Evolutionary conservation across 2,888 invertebrate genomes (phyloP).

Genomic region (Chrysodeixis includens): DNA sequence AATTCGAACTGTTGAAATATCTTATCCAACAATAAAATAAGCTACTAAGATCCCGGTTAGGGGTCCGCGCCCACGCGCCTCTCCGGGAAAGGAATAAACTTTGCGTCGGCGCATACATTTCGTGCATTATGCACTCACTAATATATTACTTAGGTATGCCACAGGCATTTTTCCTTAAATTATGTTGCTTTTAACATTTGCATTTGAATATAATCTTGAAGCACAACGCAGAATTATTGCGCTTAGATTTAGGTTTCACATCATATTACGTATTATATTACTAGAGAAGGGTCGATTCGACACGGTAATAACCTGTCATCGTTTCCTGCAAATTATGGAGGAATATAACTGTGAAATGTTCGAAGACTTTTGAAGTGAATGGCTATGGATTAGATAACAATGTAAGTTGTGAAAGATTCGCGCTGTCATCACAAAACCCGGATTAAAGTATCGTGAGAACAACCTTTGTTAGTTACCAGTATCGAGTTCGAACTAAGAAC

Average conservation of each 20-base stretch:
- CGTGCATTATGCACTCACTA: slow-evolving; percentile 69
- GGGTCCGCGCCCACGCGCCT: slow-evolving; percentile 74
- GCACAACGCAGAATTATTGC: slow-evolving; percentile 51
- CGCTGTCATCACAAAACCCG: slow-evolving; percentile 10
- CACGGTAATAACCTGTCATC: slow-evolving; percentile 42
- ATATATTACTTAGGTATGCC: slow-evolving; percentile 63
- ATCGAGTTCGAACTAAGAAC: no score
- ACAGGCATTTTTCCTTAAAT: slow-evolving; percentile 61
- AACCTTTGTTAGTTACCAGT: background rate
- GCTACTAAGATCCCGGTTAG: slow-evolving; percentile 54
- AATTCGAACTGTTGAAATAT: slow-evolving; percentile 29
- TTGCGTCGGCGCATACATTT: slow-evolving; percentile 75
- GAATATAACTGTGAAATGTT: slow-evolving; percentile 22
- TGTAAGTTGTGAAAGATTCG: slow-evolving; percentile 18
- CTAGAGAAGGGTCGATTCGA: slow-evolving; percentile 32
- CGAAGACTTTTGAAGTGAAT: slow-evolving; percentile 11
- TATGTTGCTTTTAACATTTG: slow-evolving; percentile 59
- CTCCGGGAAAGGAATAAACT: slow-evolving; percentile 71
- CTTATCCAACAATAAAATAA: slow-evolving; percentile 49
- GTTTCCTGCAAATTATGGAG: slow-evolving; percentile 44
- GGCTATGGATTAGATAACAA: slow-evolving; percentile 15
- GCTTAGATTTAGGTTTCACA: slow-evolving; percentile 46
- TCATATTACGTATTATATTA: slow-evolving; percentile 36
- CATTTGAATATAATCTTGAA: slow-evolving; percentile 59
- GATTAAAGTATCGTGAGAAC: slow-evolving; percentile 6